These are phyloP conservation scores for Setipinna tenuifilis DNA, from an alignment of 2,797 vertebrate genomes.

Conservation along the genomic window DNA sequence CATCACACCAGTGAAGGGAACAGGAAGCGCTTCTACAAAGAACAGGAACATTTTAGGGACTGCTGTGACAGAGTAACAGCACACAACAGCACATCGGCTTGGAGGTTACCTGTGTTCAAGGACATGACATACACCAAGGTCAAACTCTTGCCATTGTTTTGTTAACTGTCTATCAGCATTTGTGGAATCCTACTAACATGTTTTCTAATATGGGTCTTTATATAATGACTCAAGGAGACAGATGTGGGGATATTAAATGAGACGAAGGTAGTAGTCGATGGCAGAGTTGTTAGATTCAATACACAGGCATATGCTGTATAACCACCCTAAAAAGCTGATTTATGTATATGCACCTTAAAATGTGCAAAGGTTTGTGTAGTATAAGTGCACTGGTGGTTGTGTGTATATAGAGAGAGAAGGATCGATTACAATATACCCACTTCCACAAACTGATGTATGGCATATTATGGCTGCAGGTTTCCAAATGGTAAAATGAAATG, in stretches of 20 bases:
- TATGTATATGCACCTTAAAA: too few relatives aligned
- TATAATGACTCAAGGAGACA: not conserved
- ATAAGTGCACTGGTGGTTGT: too few relatives aligned
- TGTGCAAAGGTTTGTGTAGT: too few relatives aligned
- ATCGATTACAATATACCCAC: too few relatives aligned
- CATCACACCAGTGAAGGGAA: not conserved
- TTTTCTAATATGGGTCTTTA: not conserved
- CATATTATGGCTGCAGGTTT: not conserved
- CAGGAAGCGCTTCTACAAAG: slow-evolving; percentile 38
- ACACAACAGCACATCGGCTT: not conserved
- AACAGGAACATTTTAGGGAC: slow-evolving; percentile 16
- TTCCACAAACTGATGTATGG: too few relatives aligned
- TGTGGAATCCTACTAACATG: not conserved
- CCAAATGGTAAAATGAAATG: not conserved
- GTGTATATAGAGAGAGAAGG: too few relatives aligned
- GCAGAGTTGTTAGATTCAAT: too few relatives aligned
- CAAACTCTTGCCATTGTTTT: not conserved
- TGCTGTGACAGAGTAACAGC: slow-evolving; percentile 22
- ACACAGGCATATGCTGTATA: too few relatives aligned
- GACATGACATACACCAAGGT: not conserved
- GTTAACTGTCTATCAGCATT: not conserved
- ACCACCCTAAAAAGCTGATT: too few relatives aligned
- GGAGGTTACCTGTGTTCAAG: slow-evolving; percentile 14
- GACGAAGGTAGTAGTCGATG: not conserved
- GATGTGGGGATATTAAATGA: not conserved